phyloP scores from a whole-genome alignment of 2,797 vertebrate species.

The Acropternis orthonyx region DNA sequence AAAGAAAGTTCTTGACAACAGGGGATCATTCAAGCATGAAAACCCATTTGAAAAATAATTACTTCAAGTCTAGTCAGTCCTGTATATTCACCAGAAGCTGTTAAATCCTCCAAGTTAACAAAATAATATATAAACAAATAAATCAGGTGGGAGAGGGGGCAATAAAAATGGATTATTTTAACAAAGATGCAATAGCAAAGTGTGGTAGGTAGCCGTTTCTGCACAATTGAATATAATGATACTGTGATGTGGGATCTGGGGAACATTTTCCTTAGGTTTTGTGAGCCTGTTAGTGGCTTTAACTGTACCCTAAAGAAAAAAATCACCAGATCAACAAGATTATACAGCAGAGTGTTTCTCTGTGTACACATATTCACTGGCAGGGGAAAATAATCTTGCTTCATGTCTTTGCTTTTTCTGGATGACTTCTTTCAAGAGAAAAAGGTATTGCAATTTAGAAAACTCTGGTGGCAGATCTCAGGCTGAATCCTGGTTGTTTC shows the following conservation, averaged over 20 bases:
- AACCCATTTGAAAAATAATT: slow-evolving; percentile 45
- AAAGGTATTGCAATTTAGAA: neutral
- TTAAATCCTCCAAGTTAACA: neutral
- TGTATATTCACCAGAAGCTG: neutral
- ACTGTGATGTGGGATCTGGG: neutral
- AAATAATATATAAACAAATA: slow-evolving; percentile 4
- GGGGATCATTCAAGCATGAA: neutral
- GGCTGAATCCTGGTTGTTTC: neutral
- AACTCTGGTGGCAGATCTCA: neutral
- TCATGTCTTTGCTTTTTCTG: neutral
- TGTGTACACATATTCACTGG: neutral
- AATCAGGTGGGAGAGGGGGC: neutral
- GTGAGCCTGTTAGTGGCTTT: neutral
- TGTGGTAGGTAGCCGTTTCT: neutral
- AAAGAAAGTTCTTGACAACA: neutral
- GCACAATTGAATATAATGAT: neutral
- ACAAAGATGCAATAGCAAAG: neutral
- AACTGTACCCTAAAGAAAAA: neutral
- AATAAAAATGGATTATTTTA: neutral
- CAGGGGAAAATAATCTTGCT: neutral
- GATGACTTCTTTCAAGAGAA: neutral
- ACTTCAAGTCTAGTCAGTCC: neutral
- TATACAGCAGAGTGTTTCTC: neutral
- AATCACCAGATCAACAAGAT: neutral
- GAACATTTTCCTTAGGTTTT: neutral